Percentiles rank a stretch among this genome's conserved stretches.
These are phyloP conservation scores for Raja brachyura DNA, from an alignment of 2,113 vertebrate species.

Conservation along the genomic window DNA sequence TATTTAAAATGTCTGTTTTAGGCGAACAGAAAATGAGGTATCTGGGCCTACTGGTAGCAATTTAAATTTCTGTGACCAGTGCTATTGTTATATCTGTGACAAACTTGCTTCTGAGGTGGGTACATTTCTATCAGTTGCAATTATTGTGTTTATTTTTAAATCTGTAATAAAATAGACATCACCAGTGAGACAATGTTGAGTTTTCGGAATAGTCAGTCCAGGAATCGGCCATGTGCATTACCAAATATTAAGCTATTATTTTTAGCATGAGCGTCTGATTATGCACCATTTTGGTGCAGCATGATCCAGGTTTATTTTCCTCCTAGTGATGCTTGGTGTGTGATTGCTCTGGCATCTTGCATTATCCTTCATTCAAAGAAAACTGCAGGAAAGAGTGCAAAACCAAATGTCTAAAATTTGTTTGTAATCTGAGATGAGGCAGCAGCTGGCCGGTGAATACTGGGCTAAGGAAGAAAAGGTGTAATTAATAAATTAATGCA, in stretches of 20 bases:
- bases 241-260: not conserved
- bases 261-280: not conserved
- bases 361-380: not conserved
- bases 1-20: conserved; percentile 43
- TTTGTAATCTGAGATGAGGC: not conserved
- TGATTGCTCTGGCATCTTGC: not conserved
- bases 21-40: conserved; percentile 51
- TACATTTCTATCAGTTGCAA: not conserved
- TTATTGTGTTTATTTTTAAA: not conserved
- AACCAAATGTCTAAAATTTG: not conserved
- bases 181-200: not conserved
- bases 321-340: not conserved
- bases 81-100: conserved; percentile 79
- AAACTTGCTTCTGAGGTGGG: conserved; percentile 62
- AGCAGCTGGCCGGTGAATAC: not conserved
- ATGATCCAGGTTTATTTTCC: not conserved
- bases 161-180: not conserved
- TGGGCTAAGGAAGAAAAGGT: not conserved
- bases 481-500: not conserved
- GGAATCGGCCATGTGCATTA: not conserved
- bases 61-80: conserved; percentile 60
- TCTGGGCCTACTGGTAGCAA: conserved; percentile 54
- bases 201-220: not conserved
- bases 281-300: too few species aligned
- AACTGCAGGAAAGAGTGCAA: not conserved